Evolutionary conservation across 2,888 invertebrate genomes (phyloP).

Genomic region (Coleophora deauratella): DNA sequence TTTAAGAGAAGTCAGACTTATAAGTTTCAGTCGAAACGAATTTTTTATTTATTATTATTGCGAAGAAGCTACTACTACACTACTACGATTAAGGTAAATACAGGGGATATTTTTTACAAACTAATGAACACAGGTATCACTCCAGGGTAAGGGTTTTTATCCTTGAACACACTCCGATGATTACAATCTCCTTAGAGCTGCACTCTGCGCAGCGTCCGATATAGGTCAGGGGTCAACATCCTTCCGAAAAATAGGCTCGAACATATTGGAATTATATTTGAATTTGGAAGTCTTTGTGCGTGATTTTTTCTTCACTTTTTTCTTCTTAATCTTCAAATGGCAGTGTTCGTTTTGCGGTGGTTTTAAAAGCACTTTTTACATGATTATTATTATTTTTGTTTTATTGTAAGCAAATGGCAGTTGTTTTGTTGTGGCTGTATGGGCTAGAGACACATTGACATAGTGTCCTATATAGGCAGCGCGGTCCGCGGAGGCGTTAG

Average conservation of each 20-base stretch:
- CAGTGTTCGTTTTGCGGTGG: constrained; percentile 32
- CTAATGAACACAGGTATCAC: constrained; percentile 69
- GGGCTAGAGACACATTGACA: constrained; percentile 43
- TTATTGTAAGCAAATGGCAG: neutral
- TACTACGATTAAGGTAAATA: constrained; percentile 20
- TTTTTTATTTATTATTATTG: constrained; percentile 31
- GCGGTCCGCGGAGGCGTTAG: constrained; percentile 39
- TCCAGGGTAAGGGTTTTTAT: constrained; percentile 17
- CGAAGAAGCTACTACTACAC: constrained; percentile 25
- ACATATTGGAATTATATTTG: neutral
- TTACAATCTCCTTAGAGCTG: constrained; percentile 18
- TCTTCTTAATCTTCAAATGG: constrained; percentile 24
- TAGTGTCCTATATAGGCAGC: constrained; percentile 45
- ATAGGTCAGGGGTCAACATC: constrained; percentile 60
- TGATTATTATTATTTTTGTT: neutral
- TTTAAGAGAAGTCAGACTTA: constrained; percentile 36
- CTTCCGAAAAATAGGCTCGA: constrained; percentile 24
- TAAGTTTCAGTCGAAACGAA: constrained; percentile 42
- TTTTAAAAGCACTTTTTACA: neutral
- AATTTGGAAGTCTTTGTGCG: constrained; percentile 28
- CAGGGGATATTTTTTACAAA: constrained; percentile 25
- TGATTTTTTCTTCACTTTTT: constrained; percentile 14
- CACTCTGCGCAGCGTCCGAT: constrained; percentile 54
- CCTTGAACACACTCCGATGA: constrained; percentile 36
- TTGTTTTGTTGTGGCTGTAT: constrained; percentile 26